Evolutionary conservation across 1,140 invertebrate genomes (phyloP), one percentile per base, ranked within the genome.

Genomic region (Drosophila santomea): DNA sequence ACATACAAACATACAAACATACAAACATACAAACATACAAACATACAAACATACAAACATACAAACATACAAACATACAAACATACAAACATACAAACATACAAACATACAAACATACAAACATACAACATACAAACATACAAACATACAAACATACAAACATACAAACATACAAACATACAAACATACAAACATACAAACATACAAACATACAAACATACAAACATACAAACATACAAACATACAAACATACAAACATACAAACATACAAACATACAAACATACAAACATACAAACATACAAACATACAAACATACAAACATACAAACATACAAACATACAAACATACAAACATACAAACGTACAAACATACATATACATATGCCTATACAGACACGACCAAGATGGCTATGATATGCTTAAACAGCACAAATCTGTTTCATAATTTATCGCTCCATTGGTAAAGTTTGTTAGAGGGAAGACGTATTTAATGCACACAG

Each of bases 351-450:
- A 8, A 36, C 35, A 36, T n/a, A 11, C 8, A 20, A 11, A 47
- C 14, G 10, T 23, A 11, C 8, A 20, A 11, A 47, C 14, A 10
- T 15, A 45, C 7, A n/a, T 32, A 25, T 4, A n/a, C n/a, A 20
- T 41, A 28, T 41, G 11, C 45, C 14, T 36, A 17, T 25, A 23
- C 5, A n/a, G 0, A 45, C 28, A 35, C 12, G 50, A 54, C 67
- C 17, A 39, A 66, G 60, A 66, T 35, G 55, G 35, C 72, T 84
- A 91, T 88, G 74, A 86, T 90, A 90, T 91, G 86, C 90, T 90
- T 81, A 80, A 91, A 78, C 90, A 86, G 81, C 85, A 84, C 63
- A 91, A 90, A 91, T 88, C 82, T 88, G 77, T 90, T 91, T 91
- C 89, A 91, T 91, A 91, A 91, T 91, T 91, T 91, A 91, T 91